Evolutionary conservation across 2,797 vertebrate genomes (phyloP).

Genomic region (Pseudochaenichthys georgianus): DNA sequence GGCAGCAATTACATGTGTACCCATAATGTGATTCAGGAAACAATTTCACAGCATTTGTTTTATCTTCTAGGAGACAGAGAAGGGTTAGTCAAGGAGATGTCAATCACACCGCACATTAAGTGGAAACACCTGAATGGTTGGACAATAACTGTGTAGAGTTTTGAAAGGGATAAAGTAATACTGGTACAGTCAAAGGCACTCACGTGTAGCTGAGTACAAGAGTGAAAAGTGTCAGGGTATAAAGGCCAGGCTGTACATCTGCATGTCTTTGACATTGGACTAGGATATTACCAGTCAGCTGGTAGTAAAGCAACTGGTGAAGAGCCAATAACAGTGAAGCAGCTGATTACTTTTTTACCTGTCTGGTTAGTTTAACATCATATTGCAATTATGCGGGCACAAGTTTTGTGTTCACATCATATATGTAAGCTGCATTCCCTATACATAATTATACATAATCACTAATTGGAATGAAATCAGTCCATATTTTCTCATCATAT

Average conservation of each 20-base stretch:
- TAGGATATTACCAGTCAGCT: neutral
- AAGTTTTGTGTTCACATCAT: too few relatives aligned
- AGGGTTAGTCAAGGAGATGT: neutral
- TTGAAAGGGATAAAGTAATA: neutral
- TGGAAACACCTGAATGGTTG: constrained; percentile 1
- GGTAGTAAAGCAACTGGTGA: neutral
- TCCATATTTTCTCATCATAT: too few relatives aligned
- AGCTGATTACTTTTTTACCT: neutral
- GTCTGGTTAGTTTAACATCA: too few relatives aligned
- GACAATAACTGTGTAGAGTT: neutral
- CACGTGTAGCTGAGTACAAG: neutral
- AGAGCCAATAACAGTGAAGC: neutral
- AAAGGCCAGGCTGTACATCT: neutral
- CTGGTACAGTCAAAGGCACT: neutral
- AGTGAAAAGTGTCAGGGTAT: neutral
- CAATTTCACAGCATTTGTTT: neutral
- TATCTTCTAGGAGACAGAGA: neutral
- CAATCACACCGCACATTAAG: neutral
- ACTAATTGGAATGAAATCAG: too few relatives aligned
- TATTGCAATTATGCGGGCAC: too few relatives aligned
- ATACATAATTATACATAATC: too few relatives aligned
- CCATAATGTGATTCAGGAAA: neutral
- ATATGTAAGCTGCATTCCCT: too few relatives aligned
- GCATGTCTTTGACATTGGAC: neutral
- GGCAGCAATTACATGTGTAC: neutral